These are phyloP conservation scores for Hyaena hyaena DNA, from an alignment of 2,113 vertebrate genomes.

Conservation along the genomic window DNA sequence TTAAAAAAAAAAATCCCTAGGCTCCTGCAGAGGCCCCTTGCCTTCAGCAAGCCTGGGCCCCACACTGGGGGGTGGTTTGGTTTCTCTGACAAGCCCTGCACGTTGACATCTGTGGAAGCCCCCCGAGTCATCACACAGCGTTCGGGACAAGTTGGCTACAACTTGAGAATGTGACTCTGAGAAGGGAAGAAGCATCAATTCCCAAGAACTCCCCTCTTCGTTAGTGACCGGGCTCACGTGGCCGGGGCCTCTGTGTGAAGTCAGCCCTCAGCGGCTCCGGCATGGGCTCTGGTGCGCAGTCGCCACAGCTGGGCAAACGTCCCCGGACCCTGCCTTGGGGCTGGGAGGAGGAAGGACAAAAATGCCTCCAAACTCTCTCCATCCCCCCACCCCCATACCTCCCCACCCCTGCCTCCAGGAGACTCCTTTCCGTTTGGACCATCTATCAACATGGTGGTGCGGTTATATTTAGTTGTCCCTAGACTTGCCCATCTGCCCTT, in stretches of 20 bases:
- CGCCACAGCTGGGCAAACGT: fast-evolving
- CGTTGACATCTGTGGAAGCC: fast-evolving
- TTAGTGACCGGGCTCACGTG: fast-evolving
- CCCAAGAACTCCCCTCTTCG: fast-evolving
- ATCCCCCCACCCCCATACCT: too few relatives aligned
- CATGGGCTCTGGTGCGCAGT: fast-evolving
- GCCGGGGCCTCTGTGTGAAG: not conserved
- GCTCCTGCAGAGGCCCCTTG: not conserved
- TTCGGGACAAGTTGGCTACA: not conserved
- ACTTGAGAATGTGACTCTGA: fast-evolving
- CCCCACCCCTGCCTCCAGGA: not conserved
- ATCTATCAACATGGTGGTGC: fast-evolving
- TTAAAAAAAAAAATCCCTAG: not conserved
- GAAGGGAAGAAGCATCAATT: fast-evolving
- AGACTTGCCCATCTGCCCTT: not conserved
- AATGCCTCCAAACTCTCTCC: fast-evolving
- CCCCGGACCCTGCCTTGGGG: fast-evolving
- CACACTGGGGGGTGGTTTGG: fast-evolving
- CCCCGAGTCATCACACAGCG: not conserved
- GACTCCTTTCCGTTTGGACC: not conserved
- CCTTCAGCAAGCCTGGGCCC: not conserved
- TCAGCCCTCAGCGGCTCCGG: fast-evolving
- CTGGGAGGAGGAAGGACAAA: not conserved
- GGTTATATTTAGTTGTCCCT: fast-evolving
- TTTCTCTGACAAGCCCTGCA: fast-evolving